phyloP scores from a whole-genome alignment of 1,140 invertebrate genomes.

The Cyclina sinensis region DNA sequence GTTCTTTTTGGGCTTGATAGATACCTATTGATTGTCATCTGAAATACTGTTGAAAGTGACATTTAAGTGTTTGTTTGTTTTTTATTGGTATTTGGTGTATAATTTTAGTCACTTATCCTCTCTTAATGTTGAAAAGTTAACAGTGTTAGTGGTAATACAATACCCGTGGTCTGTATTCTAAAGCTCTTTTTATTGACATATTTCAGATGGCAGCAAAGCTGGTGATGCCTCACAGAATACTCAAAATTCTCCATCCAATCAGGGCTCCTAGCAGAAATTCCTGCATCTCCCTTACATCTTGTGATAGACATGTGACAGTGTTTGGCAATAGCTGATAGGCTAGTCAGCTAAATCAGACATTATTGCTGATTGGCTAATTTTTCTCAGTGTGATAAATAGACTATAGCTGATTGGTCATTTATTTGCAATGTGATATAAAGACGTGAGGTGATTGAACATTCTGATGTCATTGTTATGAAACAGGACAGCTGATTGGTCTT shows the following conservation, averaged over 20 bases:
- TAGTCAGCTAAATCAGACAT: conserved; percentile 4
- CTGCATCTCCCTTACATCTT: neutral
- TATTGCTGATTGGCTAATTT: neutral
- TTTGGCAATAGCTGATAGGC: conserved; percentile 16
- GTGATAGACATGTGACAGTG: conserved; percentile 32
- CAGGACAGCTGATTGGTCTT: neutral
- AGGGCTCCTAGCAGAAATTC: conserved; percentile 39
- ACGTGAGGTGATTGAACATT: neutral
- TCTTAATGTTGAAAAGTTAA: no score
- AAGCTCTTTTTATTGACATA: neutral
- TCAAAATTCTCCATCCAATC: conserved; percentile 23
- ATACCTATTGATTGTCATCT: no score
- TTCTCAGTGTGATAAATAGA: neutral
- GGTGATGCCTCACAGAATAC: neutral
- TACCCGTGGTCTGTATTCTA: no score
- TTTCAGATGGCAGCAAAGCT: conserved; percentile 40
- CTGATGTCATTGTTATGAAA: neutral
- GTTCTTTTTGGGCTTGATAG: no score
- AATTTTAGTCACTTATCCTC: no score
- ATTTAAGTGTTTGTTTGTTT: no score
- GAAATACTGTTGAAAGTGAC: no score
- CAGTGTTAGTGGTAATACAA: no score
- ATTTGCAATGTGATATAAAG: neutral
- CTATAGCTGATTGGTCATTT: conserved; percentile 3
- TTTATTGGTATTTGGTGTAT: no score